Evolutionary conservation across 2,113 vertebrate species (phyloP).

Genomic region (Cercocebus atys): DNA sequence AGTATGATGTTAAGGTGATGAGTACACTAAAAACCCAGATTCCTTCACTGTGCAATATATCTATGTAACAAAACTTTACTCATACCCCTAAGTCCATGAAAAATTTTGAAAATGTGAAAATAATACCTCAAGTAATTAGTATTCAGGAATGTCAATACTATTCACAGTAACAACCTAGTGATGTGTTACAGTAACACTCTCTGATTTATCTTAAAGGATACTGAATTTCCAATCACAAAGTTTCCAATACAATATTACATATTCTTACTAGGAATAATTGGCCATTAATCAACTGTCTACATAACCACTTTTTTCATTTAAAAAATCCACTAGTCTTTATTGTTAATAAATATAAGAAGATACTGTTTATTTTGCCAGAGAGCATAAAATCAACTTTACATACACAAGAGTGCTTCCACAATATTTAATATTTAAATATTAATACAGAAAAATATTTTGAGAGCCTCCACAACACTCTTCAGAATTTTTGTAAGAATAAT

Average conservation of each 20-base stretch:
- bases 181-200: not conserved
- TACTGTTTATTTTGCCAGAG: not conserved
- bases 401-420: not conserved
- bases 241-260: not conserved
- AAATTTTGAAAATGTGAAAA: too few relatives aligned
- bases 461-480: accelerated
- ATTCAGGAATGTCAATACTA: not conserved
- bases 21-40: too few relatives aligned
- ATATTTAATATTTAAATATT: not conserved
- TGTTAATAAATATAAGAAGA: not conserved
- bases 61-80: too few relatives aligned
- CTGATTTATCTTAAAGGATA: not conserved
- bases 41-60: too few relatives aligned
- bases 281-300: not conserved
- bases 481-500: not conserved
- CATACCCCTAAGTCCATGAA: too few relatives aligned
- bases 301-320: not conserved
- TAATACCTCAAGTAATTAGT: not conserved
- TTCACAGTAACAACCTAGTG: not conserved
- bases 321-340: not conserved
- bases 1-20: too few relatives aligned
- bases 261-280: not conserved
- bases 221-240: not conserved
- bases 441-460: not conserved
- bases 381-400: not conserved